Evolutionary conservation across 2,797 vertebrate genomes (phyloP), one percentile per base, ranked within the genome.

Genomic region (Esox masquinongy): DNA sequence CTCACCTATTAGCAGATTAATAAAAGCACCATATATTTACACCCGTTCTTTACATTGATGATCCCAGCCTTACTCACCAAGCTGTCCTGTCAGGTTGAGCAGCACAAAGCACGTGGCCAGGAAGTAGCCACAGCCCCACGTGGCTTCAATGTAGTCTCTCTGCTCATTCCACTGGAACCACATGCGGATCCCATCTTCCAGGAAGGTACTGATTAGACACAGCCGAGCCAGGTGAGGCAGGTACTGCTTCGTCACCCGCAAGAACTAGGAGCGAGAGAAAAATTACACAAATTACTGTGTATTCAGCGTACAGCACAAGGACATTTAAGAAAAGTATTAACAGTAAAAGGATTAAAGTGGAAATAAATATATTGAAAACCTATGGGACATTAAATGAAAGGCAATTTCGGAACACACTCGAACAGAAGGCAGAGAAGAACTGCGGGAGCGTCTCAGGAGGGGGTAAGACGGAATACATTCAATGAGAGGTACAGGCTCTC

Each of bases 151-250:
- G 94, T 99, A 99, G 80, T 99, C 98, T 47, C 96, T 93, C 93
- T 99, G 98, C 74, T 99, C 98, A 0, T 95, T 92, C 97, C 97
- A 99, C 95, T 99, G 97, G 91, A 99, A 96, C 98, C 98, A 99
- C 98, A 99, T 99, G 79, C 98, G 96, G 84, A 99, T 96, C 75
- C 97, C 97, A 0, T 99, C 98, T 88, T 99, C 98, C 86, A 99
- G 93, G 91, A 99, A 99, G 80, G 98, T 99, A 92, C 97, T 98
- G 93, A 98, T 98, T 19, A 99, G 95, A 92, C 97, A 99, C 29
- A 99, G 95, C 1, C 95, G 96, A 0, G 97, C 98, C 92, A 99
- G 86, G 24, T 99, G 98, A 0, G 98, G 98, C 53, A 99, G 94
- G 91, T 98, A 98, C 90, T 98, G 98, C 90, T 99, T 99, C 0